These are phyloP conservation scores for Globia sparganii DNA, from an alignment of 2,888 invertebrate genomes.

Conservation along the genomic window DNA sequence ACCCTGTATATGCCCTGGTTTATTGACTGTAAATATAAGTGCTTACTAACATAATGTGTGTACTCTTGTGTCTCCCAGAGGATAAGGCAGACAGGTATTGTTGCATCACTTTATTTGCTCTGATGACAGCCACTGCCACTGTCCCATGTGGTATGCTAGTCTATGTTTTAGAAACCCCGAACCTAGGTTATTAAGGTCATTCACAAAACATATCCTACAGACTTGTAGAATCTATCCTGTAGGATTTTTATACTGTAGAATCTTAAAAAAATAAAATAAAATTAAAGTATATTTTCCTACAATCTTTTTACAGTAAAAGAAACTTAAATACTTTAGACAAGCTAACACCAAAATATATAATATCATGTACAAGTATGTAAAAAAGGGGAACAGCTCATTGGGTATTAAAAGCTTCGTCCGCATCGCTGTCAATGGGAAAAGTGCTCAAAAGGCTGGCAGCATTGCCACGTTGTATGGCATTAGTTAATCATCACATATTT, in stretches of 20 bases:
- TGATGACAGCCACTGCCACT: slow-evolving; percentile 7
- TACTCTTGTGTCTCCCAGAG: neutral
- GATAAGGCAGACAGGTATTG: slow-evolving; percentile 3
- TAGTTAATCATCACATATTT: neutral
- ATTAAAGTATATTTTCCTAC: neutral
- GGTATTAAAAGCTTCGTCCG: neutral
- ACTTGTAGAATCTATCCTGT: neutral
- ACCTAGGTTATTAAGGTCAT: slow-evolving; percentile 1
- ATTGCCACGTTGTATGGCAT: neutral
- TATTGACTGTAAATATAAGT: neutral
- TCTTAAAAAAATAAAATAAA: no score
- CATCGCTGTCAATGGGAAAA: neutral
- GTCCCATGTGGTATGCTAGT: slow-evolving; percentile 15
- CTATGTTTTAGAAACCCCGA: slow-evolving; percentile 10
- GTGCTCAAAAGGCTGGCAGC: neutral
- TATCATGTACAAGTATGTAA: neutral
- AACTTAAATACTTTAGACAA: neutral
- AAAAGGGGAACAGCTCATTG: neutral
- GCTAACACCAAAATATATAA: neutral
- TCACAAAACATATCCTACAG: neutral
- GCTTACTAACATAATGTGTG: slow-evolving; percentile 12
- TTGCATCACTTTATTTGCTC: slow-evolving; percentile 24
- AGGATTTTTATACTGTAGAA: neutral
- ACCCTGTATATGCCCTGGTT: no score
- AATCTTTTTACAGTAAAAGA: neutral